Evolutionary conservation across 2,888 invertebrate species (phyloP).

Genomic region (Gari tellinella): DNA sequence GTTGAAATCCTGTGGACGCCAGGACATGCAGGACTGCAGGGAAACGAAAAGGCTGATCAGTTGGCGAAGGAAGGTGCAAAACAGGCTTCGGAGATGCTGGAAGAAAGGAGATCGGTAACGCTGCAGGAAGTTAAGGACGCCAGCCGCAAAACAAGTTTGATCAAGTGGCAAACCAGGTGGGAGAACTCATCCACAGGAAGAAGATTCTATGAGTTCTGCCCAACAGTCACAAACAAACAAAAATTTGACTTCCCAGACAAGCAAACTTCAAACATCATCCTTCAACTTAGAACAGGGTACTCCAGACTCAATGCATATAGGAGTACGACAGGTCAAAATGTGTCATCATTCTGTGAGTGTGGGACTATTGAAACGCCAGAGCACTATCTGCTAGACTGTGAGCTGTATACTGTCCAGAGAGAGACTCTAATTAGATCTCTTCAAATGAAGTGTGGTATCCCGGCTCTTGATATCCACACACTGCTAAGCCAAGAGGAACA

Average conservation of each 20-base stretch:
- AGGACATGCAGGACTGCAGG: constrained; percentile 1
- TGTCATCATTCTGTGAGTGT: too few species aligned
- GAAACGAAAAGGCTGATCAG: constrained; percentile 1
- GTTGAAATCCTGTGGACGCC: constrained; percentile 1
- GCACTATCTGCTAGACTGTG: constrained; percentile 3
- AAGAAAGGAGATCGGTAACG: too few species aligned
- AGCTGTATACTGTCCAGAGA: neutral
- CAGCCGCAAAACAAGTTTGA: too few species aligned
- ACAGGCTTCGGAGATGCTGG: neutral
- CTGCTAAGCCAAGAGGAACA: constrained; percentile 3
- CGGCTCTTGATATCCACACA: neutral
- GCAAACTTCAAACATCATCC: constrained; percentile 1
- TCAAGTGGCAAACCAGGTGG: constrained; percentile 1
- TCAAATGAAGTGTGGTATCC: too few species aligned
- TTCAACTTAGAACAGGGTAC: too few species aligned
- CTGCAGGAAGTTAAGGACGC: too few species aligned
- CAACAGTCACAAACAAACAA: too few species aligned
- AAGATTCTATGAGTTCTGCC: too few species aligned
- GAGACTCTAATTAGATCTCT: constrained; percentile 1
- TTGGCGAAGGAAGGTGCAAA: too few species aligned
- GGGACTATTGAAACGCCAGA: neutral
- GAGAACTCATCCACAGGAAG: constrained; percentile 4
- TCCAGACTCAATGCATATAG: too few species aligned
- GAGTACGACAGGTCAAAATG: too few species aligned
- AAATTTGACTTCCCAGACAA: constrained; percentile 1